Base-by-base conservation (phyloP, 2,888 invertebrate genomes). In the Eudiplozoon nipponicum region DNA sequence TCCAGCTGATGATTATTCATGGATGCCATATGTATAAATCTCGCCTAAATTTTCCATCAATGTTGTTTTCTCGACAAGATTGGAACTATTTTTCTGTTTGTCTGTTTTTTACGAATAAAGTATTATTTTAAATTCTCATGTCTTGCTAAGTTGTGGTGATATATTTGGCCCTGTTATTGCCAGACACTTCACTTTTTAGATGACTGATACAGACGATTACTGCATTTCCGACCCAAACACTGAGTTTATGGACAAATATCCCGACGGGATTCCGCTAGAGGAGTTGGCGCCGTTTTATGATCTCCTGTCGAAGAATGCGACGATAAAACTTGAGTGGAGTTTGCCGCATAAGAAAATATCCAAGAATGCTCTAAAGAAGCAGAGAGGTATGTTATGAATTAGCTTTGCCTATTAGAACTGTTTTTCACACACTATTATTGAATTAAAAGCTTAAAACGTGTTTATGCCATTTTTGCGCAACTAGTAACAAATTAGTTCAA, bases 1-100 rank as follows among this genome's bases (percentile, higher is more conserved):
- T 47, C 94, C 94, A 1, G 84, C 84, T 54, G 94, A 94, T 63
- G 81, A 78, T 1, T 84, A 81, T 53, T 90, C 84, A 61, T 94
- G 94, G 94, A 80, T 81, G 63, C 80, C 80, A 22, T 75, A 56
- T 44, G 61, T 60, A 48, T 62, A 49, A 55, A 5, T 36, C 13
- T 31, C 5, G 4, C 19, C 5, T 35, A 5, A 5, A 9, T 23
- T 23, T 23, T 23, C 23, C 5, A 9, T 23, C 23, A 9, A 23
- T 9, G 11, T 23, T 9, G 11, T 9, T 23, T 23, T 9, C 11
- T 9, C 11, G 23, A 23, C 23, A 23, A 9, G 23, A 9, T 9
- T 23, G 5, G 7, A 5, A 9, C 23, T 23, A 5, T 23, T 23
- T 23, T 11, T 5, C 11, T 11, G 5, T 23, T 5, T 11, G 7